Conservation (phyloP, 2,797 vertebrate genomes). For the Phoxinus dragarum region DNA sequence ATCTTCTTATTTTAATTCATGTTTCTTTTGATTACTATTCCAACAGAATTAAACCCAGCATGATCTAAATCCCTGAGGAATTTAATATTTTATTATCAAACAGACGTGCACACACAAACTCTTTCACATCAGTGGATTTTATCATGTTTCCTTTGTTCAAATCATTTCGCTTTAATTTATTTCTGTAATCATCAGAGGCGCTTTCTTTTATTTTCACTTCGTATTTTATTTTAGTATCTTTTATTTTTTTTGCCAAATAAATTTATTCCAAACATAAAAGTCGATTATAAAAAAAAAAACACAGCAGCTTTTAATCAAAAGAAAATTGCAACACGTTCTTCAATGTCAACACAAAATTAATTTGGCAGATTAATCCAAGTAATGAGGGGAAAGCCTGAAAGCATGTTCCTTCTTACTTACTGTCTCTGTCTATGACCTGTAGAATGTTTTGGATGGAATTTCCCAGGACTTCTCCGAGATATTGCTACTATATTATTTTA, state of each 20-base stretch:
- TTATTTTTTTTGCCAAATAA: slow-evolving; percentile 39
- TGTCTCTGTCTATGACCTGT: slow-evolving; percentile 8
- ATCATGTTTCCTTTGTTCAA: slow-evolving; percentile 53
- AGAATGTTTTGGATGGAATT: background rate
- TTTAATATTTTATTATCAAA: slow-evolving; percentile 78
- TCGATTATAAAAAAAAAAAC: slow-evolving; percentile 64
- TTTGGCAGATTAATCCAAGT: slow-evolving; percentile 55
- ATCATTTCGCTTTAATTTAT: slow-evolving; percentile 58
- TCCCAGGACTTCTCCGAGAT: background rate
- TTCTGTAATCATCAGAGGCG: slow-evolving; percentile 70
- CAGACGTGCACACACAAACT: slow-evolving; percentile 52
- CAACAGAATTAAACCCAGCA: slow-evolving; percentile 82
- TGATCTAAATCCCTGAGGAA: slow-evolving; percentile 79
- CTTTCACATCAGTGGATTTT: slow-evolving; percentile 44
- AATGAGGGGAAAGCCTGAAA: slow-evolving; percentile 41
- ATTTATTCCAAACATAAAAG: slow-evolving; percentile 61
- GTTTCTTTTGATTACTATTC: slow-evolving; percentile 82
- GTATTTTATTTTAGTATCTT: slow-evolving; percentile 21
- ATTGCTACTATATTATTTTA: background rate
- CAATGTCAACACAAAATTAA: slow-evolving; percentile 48
- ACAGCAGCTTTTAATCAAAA: slow-evolving; percentile 59
- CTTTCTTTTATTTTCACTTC: slow-evolving; percentile 56
- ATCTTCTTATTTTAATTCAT: slow-evolving; percentile 74
- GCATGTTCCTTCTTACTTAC: background rate
- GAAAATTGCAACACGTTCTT: slow-evolving; percentile 48